phyloP scores from a whole-genome alignment of 2,888 invertebrate species.

The Melanotus villosus region DNA sequence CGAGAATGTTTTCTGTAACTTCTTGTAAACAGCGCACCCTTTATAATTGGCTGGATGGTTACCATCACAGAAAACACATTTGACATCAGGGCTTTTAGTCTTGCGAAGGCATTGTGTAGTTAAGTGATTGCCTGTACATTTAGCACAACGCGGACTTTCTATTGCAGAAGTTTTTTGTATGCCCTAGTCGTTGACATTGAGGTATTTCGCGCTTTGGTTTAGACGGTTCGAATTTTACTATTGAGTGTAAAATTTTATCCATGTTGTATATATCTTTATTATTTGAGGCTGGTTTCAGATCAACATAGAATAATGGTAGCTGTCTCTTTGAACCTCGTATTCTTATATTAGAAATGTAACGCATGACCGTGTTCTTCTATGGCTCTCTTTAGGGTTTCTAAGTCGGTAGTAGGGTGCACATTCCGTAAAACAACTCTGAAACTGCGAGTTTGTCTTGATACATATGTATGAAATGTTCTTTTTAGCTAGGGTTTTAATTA shows the following conservation, averaged over 20 bases:
- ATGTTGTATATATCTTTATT: conserved; percentile 27
- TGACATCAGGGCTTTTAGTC: background rate
- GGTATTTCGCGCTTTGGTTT: conserved; percentile 13
- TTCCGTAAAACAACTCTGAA: no score
- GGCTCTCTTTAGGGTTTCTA: no score
- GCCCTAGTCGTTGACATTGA: conserved; percentile 11
- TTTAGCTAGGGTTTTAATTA: no score
- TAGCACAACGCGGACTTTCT: conserved; percentile 22
- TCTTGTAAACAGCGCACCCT: background rate
- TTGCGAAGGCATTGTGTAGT: conserved; percentile 10
- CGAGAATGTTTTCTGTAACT: background rate
- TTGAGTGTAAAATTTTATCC: background rate
- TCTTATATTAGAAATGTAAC: no score
- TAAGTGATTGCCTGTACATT: conserved; percentile 25
- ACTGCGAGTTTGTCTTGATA: no score
- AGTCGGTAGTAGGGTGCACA: no score
- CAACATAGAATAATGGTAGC: conserved; percentile 15
- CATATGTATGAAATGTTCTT: no score
- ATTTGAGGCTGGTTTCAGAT: conserved; percentile 1
- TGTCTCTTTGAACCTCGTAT: background rate
- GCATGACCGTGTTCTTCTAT: no score
- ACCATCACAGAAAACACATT: conserved; percentile 36
- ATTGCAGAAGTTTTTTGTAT: conserved; percentile 21
- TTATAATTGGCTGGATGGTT: no score
- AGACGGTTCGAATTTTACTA: conserved; percentile 12